Conservation (phyloP, 2,888 invertebrate species). For the Eremobia ochroleuca region DNA sequence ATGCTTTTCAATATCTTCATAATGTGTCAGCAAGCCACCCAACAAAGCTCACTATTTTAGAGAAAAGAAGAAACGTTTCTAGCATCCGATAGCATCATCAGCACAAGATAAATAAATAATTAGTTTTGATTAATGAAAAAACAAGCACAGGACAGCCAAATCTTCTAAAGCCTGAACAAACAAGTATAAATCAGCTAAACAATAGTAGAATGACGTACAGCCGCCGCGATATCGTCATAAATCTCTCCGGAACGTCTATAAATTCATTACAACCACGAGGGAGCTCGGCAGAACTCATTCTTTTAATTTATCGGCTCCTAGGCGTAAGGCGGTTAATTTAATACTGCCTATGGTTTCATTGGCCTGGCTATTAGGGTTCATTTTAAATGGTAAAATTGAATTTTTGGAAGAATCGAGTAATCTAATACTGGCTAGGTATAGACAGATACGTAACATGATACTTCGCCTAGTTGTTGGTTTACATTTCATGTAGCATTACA, state of each 20-base stretch:
- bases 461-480: background rate
- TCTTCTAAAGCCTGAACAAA: slow-evolving; percentile 19
- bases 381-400: slow-evolving; percentile 12
- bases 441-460: background rate
- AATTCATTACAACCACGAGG: slow-evolving; percentile 60
- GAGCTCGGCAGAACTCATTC: slow-evolving; percentile 55
- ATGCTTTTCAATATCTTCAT: background rate
- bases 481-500: too few species aligned
- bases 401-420: too few species aligned
- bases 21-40: background rate
- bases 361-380: slow-evolving; percentile 27
- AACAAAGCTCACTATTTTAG: background rate
- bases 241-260: slow-evolving; percentile 57
- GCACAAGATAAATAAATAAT: too few species aligned
- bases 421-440: too few species aligned
- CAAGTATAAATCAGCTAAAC: slow-evolving; percentile 49
- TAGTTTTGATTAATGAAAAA: background rate
- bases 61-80: background rate
- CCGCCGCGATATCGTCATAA: slow-evolving; percentile 46
- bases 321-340: slow-evolving; percentile 13
- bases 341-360: slow-evolving; percentile 21
- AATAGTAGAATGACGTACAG: slow-evolving; percentile 46
- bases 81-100: background rate
- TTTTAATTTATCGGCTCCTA: slow-evolving; percentile 63
- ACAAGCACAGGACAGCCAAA: background rate